phyloP scores from a whole-genome alignment of 2,113 vertebrate genomes.

The Gila orcuttii region DNA sequence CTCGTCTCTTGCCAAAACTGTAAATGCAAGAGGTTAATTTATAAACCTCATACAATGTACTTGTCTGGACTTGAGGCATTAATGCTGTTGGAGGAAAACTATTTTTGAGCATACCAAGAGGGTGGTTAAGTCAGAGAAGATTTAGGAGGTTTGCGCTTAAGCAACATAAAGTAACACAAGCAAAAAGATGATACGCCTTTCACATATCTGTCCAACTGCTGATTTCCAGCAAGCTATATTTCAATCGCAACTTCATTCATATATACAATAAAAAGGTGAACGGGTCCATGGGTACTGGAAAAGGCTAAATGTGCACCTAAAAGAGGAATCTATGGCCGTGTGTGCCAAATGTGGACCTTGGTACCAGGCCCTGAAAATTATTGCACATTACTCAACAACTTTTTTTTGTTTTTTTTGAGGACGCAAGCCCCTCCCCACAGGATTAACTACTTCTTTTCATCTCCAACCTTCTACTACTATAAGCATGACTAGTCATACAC shows the following conservation, averaged over 20 bases:
- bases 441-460: conserved; percentile 59
- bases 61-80: conserved; percentile 74
- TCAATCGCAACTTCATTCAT: conserved; percentile 30
- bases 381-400: conserved; percentile 51
- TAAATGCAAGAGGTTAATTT: conserved; percentile 71
- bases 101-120: conserved; percentile 66
- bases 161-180: conserved; percentile 51
- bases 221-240: conserved; percentile 34
- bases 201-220: conserved; percentile 33
- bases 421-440: conserved; percentile 27
- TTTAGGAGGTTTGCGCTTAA: conserved; percentile 43
- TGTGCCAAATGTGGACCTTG: conserved; percentile 55
- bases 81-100: conserved; percentile 61
- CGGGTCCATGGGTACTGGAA: not conserved
- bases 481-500: conserved; percentile 51
- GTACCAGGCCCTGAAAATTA: conserved; percentile 60
- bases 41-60: conserved; percentile 70
- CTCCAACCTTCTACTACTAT: conserved; percentile 44
- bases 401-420: conserved; percentile 33
- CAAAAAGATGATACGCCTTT: conserved; percentile 13
- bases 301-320: not conserved
- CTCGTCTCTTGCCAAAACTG: conserved; percentile 60
- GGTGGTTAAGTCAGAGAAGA: conserved; percentile 56
- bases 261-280: conserved; percentile 31
- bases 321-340: conserved; percentile 43